phyloP scores from a whole-genome alignment of 53 echinoderm and acorn worm genomes.

The Arbacia lixula region DNA sequence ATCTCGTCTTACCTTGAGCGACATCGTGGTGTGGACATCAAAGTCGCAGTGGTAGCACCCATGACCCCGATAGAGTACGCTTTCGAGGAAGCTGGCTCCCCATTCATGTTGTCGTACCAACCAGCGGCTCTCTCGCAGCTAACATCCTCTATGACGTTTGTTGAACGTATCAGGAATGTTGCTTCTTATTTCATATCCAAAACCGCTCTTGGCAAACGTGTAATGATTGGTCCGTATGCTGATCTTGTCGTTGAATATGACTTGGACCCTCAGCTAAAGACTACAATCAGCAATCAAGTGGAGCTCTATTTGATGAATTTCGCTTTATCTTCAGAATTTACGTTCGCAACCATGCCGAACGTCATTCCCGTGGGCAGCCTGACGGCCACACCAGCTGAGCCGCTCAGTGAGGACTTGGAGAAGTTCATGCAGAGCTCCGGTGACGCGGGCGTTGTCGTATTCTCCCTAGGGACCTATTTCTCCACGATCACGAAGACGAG shows the following conservation, averaged over 20 bases:
- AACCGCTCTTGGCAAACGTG: background rate
- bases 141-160: constrained; percentile 16
- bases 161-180: constrained; percentile 1
- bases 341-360: background rate
- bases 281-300: too few species aligned
- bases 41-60: too few species aligned
- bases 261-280: constrained; percentile 13
- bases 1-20: too few species aligned
- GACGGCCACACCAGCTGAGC: constrained; percentile 7
- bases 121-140: too few species aligned
- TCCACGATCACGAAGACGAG: background rate
- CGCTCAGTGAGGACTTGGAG: constrained; percentile 3
- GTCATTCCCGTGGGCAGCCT: background rate
- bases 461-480: constrained; percentile 26
- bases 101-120: too few species aligned
- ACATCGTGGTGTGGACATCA: constrained; percentile 3
- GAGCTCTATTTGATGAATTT: too few species aligned
- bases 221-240: background rate
- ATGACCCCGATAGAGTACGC: too few species aligned
- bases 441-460: constrained; percentile 11
- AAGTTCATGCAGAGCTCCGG: constrained; percentile 23
- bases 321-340: too few species aligned
- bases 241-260: background rate
- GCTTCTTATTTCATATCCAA: background rate
- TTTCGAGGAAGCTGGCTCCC: too few species aligned